Conservation (phyloP, 1,140 invertebrate species). For the Drosophila insularis region DNA sequence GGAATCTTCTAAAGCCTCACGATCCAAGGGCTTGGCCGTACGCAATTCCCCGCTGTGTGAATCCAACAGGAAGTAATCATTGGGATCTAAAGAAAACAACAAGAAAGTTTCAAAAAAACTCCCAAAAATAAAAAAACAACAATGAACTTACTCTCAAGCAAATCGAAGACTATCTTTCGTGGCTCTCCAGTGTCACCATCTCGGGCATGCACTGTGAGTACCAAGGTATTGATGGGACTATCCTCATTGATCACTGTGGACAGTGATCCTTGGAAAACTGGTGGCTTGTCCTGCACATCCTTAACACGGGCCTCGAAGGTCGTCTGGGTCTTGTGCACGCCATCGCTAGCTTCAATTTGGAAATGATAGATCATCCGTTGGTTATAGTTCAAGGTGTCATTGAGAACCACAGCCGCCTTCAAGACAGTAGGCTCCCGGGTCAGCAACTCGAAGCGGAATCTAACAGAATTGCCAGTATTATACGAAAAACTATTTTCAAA, state of each 20-base stretch:
- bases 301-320: constrained; percentile 89
- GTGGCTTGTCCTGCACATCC: constrained; percentile 92
- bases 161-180: constrained; percentile 89
- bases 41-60: constrained; percentile 89
- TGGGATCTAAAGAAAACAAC: constrained; percentile 86
- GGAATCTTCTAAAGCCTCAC: constrained; percentile 90
- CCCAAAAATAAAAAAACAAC: background rate
- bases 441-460: constrained; percentile 87
- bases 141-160: constrained; percentile 89
- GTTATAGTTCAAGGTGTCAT: constrained; percentile 87
- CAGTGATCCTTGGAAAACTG: constrained; percentile 90
- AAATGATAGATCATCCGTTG: constrained; percentile 90
- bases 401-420: constrained; percentile 87
- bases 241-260: constrained; percentile 92
- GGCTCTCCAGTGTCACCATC: constrained; percentile 93
- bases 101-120: background rate
- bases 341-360: constrained; percentile 89
- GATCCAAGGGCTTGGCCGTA: constrained; percentile 92
- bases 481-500: background rate
- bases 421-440: constrained; percentile 86
- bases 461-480: constrained; percentile 41
- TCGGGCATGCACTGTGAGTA: constrained; percentile 89
- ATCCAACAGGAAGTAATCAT: constrained; percentile 93
- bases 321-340: constrained; percentile 87
- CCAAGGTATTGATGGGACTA: constrained; percentile 91